Base-by-base conservation (phyloP, 2,888 invertebrate species). In the Exephanes ischioxanthus region DNA sequence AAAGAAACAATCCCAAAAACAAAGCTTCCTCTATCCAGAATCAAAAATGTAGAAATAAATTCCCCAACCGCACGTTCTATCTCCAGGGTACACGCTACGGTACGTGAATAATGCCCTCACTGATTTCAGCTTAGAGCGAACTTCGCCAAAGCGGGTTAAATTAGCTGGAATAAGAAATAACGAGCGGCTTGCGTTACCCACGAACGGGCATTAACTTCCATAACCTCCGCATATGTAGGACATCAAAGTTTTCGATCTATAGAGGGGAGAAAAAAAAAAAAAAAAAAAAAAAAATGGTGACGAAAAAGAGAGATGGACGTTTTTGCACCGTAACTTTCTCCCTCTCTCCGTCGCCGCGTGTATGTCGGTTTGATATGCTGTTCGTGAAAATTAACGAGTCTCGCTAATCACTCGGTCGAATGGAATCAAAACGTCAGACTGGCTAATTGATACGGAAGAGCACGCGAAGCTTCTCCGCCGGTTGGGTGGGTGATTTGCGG, bases 391-490 rank as follows among this genome's bases (percentile, higher is more conserved):
- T 76, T 67, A 79, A 79, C 71, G 71, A 85, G 55, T 80, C 51
- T 58, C 75, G 85, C 70, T 85, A 79, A 85, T 82, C 68, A 82
- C 63, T 58, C 22, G 48, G 77, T 71, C 75, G 73, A 82, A 85
- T 72, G 66, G 79, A 82, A 82, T 78, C 67, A 76, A 85, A 85
- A 79, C 33, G 79, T 79, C 75, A 61, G 66, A 71, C 51, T 26
- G 63, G 30, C 75, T 85, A 82, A 82, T 82, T 85, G 85, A 85
- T 85, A 85, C 71, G 82, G 67, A 81, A 77, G 66, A 77, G 73
- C 80, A 84, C 76, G 76, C 76, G 68, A 73, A 41, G 77, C 66
- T 66, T 26, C 61, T 14, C 61, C 0, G 76, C 16, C 67, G 66
- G 76, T 48, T 66, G 30, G 63, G 6, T 26, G 73, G 73, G 55